A percentile compares a stretch with the other conserved stretches of the same genome.
These are phyloP conservation scores for Emesis furor DNA, from an alignment of 2,888 invertebrate species.

Conservation along the genomic window DNA sequence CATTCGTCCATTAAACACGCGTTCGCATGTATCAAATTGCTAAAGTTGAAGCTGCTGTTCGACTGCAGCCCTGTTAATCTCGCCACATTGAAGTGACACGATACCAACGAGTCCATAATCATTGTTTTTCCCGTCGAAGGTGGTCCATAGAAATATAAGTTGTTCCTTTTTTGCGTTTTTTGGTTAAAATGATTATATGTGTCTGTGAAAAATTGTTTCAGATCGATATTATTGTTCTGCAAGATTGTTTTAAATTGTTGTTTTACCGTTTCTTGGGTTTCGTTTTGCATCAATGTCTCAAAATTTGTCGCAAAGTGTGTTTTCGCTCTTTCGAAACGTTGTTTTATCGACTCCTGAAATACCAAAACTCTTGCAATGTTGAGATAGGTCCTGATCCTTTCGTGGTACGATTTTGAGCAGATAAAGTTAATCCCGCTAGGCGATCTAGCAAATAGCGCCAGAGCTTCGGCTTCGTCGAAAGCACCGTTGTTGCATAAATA, in stretches of 20 bases:
- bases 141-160: conserved; percentile 33
- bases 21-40: conserved; percentile 27
- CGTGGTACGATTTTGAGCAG: conserved; percentile 17
- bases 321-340: conserved; percentile 29
- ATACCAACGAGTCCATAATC: conserved; percentile 35
- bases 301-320: conserved; percentile 16
- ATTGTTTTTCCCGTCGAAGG: conserved; percentile 35
- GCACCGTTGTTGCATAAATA: conserved; percentile 5
- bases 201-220: conserved; percentile 9
- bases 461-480: conserved; percentile 5
- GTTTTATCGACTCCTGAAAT: conserved; percentile 33
- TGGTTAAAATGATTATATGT: conserved; percentile 20
- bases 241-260: conserved; percentile 24
- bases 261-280: background rate
- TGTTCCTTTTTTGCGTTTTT: conserved; percentile 49
- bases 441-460: background rate
- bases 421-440: conserved; percentile 2
- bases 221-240: conserved; percentile 19
- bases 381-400: conserved; percentile 7
- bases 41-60: conserved; percentile 37
- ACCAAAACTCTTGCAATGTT: conserved; percentile 13
- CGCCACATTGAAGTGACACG: conserved; percentile 31
- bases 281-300: conserved; percentile 16
- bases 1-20: conserved; percentile 76
- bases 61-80: conserved; percentile 34